Evolutionary conservation across 2,888 invertebrate genomes (phyloP).

Genomic region (Laothoe populi): DNA sequence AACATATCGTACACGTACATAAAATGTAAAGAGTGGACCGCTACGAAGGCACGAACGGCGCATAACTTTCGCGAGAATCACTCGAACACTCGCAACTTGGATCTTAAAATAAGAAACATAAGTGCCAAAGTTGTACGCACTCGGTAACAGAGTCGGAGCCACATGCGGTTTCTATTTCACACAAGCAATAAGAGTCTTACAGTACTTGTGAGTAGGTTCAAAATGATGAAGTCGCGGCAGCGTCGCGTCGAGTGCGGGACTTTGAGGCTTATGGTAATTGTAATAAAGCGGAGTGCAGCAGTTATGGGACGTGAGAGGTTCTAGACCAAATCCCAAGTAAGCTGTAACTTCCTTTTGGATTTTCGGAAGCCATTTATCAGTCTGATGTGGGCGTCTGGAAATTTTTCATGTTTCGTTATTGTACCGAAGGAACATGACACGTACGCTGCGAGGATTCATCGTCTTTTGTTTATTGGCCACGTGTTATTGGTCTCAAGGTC

Average conservation of each 20-base stretch:
- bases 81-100: constrained; percentile 62
- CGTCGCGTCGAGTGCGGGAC: constrained; percentile 80
- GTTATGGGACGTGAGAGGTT: constrained; percentile 85
- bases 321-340: constrained; percentile 86
- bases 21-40: constrained; percentile 84
- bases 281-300: constrained; percentile 85
- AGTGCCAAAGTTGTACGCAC: constrained; percentile 72
- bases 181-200: constrained; percentile 83
- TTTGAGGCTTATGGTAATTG: constrained; percentile 85
- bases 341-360: constrained; percentile 86
- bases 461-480: constrained; percentile 69
- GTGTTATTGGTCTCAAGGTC: constrained; percentile 56
- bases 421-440: constrained; percentile 75
- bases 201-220: constrained; percentile 80
- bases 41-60: constrained; percentile 77
- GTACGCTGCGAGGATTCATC: constrained; percentile 65
- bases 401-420: constrained; percentile 86
- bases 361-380: constrained; percentile 86
- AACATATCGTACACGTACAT: constrained; percentile 80
- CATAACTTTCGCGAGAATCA: constrained; percentile 72
- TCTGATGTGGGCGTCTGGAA: constrained; percentile 84
- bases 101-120: constrained; percentile 67
- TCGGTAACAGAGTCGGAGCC: constrained; percentile 64
- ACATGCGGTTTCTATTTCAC: constrained; percentile 80
- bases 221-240: constrained; percentile 76